Conservation (phyloP, 2,113 vertebrate species). For the Pristiophorus japonicus region DNA sequence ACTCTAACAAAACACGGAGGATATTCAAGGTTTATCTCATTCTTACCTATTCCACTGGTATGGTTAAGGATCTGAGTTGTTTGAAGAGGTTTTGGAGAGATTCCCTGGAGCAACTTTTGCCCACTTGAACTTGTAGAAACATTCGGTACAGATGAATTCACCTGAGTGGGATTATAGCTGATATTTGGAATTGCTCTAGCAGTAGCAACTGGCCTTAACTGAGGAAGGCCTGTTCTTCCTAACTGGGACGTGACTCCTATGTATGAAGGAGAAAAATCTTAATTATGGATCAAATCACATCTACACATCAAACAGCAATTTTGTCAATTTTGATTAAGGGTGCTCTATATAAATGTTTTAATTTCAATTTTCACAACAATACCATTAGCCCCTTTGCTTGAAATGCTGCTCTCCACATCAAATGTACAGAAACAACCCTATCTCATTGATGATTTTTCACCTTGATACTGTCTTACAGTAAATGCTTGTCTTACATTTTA, state of each 20-base stretch:
- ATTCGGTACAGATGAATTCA: background rate
- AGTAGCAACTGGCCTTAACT: slow-evolving; percentile 9
- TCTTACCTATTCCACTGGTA: slow-evolving; percentile 8
- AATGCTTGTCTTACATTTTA: background rate
- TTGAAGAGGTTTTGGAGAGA: slow-evolving; percentile 17
- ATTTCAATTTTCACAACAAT: background rate
- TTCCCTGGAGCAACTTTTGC: background rate
- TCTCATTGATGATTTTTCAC: background rate
- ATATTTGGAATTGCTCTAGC: slow-evolving; percentile 23
- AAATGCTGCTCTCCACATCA: background rate
- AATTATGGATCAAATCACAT: background rate
- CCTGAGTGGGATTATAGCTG: background rate
- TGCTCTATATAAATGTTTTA: background rate
- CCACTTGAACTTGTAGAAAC: slow-evolving; percentile 18
- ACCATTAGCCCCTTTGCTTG: background rate
- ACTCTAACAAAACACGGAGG: background rate
- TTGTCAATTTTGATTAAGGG: background rate
- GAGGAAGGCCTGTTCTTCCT: slow-evolving; percentile 3
- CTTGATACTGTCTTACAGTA: background rate
- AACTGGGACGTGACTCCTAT: background rate
- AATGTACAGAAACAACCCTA: background rate
- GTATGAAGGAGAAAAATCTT: background rate
- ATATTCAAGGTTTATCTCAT: background rate
- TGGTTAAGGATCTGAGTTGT: slow-evolving; percentile 8
- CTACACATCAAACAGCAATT: background rate